phyloP scores from a whole-genome alignment of 2,113 vertebrate genomes.

The Oreochromis aureus region DNA sequence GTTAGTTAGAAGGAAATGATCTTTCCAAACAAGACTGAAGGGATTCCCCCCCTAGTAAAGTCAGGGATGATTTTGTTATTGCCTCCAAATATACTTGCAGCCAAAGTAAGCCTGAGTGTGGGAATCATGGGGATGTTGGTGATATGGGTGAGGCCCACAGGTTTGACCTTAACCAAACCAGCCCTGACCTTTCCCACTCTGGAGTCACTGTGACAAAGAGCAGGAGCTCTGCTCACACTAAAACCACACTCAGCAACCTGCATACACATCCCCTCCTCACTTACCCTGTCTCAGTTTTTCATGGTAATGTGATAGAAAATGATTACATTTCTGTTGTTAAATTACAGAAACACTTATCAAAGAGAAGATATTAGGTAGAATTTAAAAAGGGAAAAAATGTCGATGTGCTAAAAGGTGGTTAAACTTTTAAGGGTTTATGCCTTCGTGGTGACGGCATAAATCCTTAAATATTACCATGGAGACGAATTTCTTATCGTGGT shows the following conservation, averaged over 20 bases:
- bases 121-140: not conserved
- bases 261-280: not conserved
- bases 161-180: not conserved
- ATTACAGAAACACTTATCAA: not conserved
- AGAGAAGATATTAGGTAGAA: not conserved
- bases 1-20: not conserved
- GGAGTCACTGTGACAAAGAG: not conserved
- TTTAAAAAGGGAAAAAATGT: not conserved
- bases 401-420: not conserved
- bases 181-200: not conserved
- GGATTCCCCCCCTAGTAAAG: not conserved
- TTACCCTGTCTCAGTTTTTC: not conserved
- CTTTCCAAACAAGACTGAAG: not conserved
- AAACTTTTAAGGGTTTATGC: not conserved
- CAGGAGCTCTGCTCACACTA: not conserved
- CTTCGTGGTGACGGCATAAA: fast-evolving
- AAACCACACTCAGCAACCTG: not conserved
- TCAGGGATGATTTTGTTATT: not conserved
- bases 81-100: not conserved
- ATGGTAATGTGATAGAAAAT: not conserved
- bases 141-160: not conserved
- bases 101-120: not conserved
- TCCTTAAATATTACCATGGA: not conserved
- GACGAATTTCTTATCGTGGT: fast-evolving
- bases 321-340: not conserved